Base-by-base conservation (phyloP, 2,113 vertebrate genomes). In the Manacus vitellinus region DNA sequence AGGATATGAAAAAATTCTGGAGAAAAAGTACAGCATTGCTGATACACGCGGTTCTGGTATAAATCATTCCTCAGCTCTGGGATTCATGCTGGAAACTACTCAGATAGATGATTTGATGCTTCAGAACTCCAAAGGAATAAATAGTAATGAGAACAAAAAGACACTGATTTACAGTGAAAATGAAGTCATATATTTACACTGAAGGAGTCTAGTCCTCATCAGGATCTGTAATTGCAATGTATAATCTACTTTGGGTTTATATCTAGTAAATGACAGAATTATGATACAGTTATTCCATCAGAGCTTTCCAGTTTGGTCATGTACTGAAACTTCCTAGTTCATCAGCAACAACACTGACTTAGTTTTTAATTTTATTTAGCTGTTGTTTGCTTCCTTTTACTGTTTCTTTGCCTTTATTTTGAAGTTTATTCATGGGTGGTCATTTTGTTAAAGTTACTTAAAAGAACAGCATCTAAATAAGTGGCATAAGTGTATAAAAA, bases 1-100 rank as follows among this genome's bases (percentile, higher is more conserved):
- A 97, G 92, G 95, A 96, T 97, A 94, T 94, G 94, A 96, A 94
- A 97, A 97, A 93, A 96, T 91, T 91, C 71, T 96, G 92, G 95
- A 96, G 66, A 63, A 75, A 95, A 93, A 96, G 43, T 89, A 77
- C 77, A 89, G 73, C 25, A 22, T 54, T 77, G n/a, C 92, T 95
- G 95, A 92, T 95, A 91, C 85, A 87, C 47, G 55, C 56, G 33
- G 95, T 92, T 97, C 96, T 97, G 96, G 95, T 92, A 97, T 96
- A 96, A 96, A 97, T 97, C 95, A 96, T 84, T 72, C 62, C 56
- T 85, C 74, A 88, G 85, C 85, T 81, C 82, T 96, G 92, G 88
- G 95, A 95, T 93, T 93, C 73, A 31, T 77, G 47, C 35, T 94
- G 95, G 94, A 97, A 97, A 80, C 76, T 87, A 7, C 66, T 85